A percentile compares a stretch with the other conserved stretches of the same genome.
These are phyloP conservation scores for Ditylenchus dipsaci DNA, from an alignment of 1,140 invertebrate genomes.

Conservation along the genomic window DNA sequence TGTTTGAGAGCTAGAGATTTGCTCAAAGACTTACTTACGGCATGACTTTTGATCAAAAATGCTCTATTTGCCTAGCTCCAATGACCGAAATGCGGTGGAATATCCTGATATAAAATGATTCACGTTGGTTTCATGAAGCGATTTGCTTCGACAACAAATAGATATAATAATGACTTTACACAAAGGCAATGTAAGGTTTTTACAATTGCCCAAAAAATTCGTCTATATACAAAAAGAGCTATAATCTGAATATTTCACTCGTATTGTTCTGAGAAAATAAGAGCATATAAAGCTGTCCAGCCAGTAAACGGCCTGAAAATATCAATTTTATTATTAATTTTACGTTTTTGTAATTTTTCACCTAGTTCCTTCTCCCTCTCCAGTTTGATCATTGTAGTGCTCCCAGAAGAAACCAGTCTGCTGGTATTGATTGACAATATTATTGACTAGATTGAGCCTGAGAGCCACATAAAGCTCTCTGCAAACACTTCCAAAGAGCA, in stretches of 20 bases:
- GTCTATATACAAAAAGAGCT: no score
- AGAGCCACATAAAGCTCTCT: conserved; percentile 71
- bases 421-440: conserved; percentile 79
- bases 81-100: no score
- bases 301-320: conserved; percentile 85
- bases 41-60: no score
- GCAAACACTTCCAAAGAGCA: conserved; percentile 70
- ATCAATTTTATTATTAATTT: not conserved
- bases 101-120: no score
- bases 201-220: no score
- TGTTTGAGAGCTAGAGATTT: no score
- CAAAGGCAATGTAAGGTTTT: no score
- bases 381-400: conserved; percentile 85
- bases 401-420: conserved; percentile 92
- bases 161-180: no score
- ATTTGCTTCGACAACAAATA: no score
- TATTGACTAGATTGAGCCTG: conserved; percentile 76
- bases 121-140: no score
- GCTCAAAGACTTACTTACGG: no score
- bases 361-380: conserved; percentile 73
- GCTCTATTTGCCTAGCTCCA: no score
- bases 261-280: conserved; percentile 80
- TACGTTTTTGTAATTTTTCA: not conserved
- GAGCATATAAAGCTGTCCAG: conserved; percentile 84
- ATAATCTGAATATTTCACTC: conserved; percentile 30